These are phyloP conservation scores for Lepetodrilus schrolli DNA, from an alignment of 2,888 invertebrate species.

Conservation along the genomic window DNA sequence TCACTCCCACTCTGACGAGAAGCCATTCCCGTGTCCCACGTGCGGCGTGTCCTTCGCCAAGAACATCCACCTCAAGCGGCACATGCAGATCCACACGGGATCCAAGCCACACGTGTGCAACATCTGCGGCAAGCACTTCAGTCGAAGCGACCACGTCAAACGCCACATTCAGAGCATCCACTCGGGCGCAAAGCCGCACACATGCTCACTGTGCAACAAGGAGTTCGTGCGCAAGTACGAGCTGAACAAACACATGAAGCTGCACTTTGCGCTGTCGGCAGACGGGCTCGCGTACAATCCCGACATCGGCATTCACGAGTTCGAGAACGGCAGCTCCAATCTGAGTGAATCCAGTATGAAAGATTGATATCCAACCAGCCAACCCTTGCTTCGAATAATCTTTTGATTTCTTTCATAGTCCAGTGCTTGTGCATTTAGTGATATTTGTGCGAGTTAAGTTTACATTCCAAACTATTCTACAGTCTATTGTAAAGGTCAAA, in stretches of 20 bases:
- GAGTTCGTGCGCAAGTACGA: constrained; percentile 60
- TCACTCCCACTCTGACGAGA: constrained; percentile 55
- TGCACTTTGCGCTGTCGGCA: constrained; percentile 31
- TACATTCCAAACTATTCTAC: too few species aligned
- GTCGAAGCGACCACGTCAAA: constrained; percentile 57
- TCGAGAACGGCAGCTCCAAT: constrained; percentile 9
- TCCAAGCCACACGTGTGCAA: constrained; percentile 57
- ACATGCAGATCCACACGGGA: constrained; percentile 58
- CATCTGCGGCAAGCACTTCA: constrained; percentile 56
- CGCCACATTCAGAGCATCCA: constrained; percentile 60
- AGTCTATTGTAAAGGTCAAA: too few species aligned
- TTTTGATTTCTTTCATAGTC: too few species aligned
- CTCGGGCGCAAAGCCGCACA: constrained; percentile 53
- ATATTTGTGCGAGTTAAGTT: too few species aligned
- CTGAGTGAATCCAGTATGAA: constrained; percentile 15
- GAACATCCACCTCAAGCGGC: constrained; percentile 61
- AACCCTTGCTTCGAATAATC: too few species aligned
- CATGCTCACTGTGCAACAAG: constrained; percentile 54
- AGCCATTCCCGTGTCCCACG: constrained; percentile 56
- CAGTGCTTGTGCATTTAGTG: too few species aligned
- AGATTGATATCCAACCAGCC: too few species aligned
- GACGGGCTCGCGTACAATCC: neutral
- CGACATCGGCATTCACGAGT: neutral
- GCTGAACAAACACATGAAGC: constrained; percentile 56
- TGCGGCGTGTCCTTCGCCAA: constrained; percentile 60